Conservation (phyloP, 2,888 invertebrate species). For the Copidosoma aretas region DNA sequence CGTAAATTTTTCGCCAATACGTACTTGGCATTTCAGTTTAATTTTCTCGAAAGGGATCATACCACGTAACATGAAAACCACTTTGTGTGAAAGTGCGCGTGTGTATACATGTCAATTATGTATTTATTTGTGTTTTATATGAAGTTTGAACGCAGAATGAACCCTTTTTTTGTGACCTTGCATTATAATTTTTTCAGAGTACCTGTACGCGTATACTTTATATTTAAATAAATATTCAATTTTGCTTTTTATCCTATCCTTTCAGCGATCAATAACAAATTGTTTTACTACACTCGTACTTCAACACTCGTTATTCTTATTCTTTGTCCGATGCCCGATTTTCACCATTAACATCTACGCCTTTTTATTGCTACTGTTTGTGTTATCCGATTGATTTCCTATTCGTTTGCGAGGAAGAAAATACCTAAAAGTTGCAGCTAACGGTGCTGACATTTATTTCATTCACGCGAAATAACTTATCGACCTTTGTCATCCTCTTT, state of each 20-base stretch:
- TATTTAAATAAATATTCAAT: no score
- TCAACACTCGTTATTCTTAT: no score
- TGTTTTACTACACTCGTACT: no score
- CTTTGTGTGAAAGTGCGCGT: conserved; percentile 13
- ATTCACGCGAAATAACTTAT: background rate
- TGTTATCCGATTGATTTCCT: conserved; percentile 19
- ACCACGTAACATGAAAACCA: conserved; percentile 17
- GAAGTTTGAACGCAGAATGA: background rate
- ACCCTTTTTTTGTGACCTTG: background rate
- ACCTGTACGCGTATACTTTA: background rate
- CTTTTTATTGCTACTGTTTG: conserved; percentile 42
- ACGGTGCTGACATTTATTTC: conserved; percentile 44
- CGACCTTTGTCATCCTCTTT: conserved; percentile 14
- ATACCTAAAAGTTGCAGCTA: conserved; percentile 55
- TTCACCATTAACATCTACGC: background rate
- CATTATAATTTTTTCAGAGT: background rate
- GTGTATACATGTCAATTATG: conserved; percentile 11
- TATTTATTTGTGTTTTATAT: conserved; percentile 6
- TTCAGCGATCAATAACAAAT: no score
- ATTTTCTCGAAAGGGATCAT: conserved; percentile 28
- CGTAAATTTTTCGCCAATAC: background rate
- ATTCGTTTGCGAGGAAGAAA: conserved; percentile 24
- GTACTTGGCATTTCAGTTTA: conserved; percentile 17
- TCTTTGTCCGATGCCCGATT: no score
- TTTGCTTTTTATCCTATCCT: no score